Conservation (phyloP, 1,140 invertebrate genomes). For the Zaprionus davidi region DNA sequence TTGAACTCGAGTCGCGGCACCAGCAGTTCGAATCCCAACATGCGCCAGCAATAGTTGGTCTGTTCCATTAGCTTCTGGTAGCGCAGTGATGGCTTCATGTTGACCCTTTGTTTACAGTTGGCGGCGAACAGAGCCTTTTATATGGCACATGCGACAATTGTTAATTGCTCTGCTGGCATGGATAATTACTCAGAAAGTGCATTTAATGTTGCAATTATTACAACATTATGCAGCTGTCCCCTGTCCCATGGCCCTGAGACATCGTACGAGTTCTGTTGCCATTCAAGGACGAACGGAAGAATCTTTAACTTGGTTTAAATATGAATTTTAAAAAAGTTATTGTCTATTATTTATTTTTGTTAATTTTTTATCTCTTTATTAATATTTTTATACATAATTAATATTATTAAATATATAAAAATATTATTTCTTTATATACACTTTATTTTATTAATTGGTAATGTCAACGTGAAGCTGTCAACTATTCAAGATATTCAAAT, state of each 20-base stretch:
- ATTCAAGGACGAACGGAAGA: neutral
- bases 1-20: conserved; percentile 14
- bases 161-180: conserved; percentile 23
- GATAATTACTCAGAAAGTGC: conserved; percentile 29
- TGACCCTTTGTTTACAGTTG: conserved; percentile 30
- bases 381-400: too few species aligned
- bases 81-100: conserved; percentile 37
- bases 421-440: neutral
- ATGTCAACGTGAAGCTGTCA: too few species aligned
- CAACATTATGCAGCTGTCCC: conserved; percentile 23
- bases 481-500: too few species aligned
- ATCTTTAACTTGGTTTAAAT: too few species aligned
- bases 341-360: neutral
- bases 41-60: conserved; percentile 39
- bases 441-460: neutral
- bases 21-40: conserved; percentile 54
- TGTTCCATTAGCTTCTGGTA: conserved; percentile 30
- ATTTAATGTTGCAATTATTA: conserved; percentile 42
- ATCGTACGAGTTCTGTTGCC: neutral
- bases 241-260: conserved; percentile 18
- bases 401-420: too few species aligned
- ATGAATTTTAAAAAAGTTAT: neutral
- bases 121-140: conserved; percentile 17
- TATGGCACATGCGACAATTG: conserved; percentile 17
- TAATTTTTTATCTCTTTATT: neutral